These are phyloP conservation scores for Phaetusa simplex DNA, from an alignment of 2,113 vertebrate genomes.

Conservation along the genomic window DNA sequence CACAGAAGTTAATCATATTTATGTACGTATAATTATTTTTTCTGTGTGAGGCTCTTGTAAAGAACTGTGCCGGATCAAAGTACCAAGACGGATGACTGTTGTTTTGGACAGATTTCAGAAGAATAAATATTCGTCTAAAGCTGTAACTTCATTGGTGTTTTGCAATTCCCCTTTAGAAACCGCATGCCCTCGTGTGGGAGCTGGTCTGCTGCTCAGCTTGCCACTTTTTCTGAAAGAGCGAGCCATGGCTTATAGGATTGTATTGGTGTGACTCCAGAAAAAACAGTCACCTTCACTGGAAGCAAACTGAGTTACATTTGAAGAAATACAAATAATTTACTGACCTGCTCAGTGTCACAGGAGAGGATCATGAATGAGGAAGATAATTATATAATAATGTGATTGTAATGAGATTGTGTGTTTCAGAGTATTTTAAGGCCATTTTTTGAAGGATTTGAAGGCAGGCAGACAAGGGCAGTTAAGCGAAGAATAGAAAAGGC, in stretches of 20 bases:
- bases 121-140: background rate
- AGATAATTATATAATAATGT: background rate
- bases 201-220: background rate
- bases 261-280: background rate
- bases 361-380: background rate
- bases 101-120: background rate
- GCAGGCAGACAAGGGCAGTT: background rate
- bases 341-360: background rate
- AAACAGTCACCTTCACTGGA: background rate
- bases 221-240: background rate
- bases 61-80: background rate
- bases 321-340: background rate
- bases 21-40: background rate
- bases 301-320: background rate
- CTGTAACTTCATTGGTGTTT: background rate
- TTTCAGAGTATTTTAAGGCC: background rate
- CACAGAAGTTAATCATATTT: background rate
- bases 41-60: background rate
- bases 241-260: background rate
- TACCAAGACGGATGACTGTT: background rate
- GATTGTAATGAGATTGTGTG: background rate
- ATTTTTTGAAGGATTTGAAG: background rate
- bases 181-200: background rate
- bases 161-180: background rate
- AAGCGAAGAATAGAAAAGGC: background rate